Base-by-base conservation (phyloP, 2,888 invertebrate species). In the Lathronympha strigana region DNA sequence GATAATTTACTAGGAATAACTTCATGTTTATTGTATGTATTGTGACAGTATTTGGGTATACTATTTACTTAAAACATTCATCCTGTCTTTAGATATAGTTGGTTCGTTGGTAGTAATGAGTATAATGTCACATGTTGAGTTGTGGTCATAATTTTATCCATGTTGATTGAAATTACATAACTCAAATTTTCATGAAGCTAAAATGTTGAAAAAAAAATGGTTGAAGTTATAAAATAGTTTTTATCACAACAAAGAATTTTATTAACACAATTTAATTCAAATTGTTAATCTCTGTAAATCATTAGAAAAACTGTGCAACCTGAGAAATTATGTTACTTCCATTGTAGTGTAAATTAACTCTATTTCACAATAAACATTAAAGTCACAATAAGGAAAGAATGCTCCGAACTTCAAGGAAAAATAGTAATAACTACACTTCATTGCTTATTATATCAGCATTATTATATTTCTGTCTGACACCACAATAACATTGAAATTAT, bases 61-160 rank as follows among this genome's bases (percentile, higher is more conserved):
- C 38, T 38, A 13, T 61, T 61, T 40, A n/a, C 8, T 51, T 51
- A 23, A 43, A 43, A 61, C 28, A 51, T 53, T 40, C 21, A n/a
- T 6, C 8, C 8, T 43, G 15, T 8, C 9, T 45, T 13, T 19
- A 3, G 11, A 8, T n/a, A 33, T 33, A 15, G 28, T 43, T 31
- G 4, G 8, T 2, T 50, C 19, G 17, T n/a, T 38, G 8, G 19
- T 49, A 28, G 9, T 23, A 21, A 33, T 23, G 21, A 47, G 15
- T 47, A 50, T 4, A 11, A 40, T 40, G 38, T 15, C 23, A 25
- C 11, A 15, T 11, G 23, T 15, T 25, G 9, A 15, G 9, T 4
- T 23, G 25, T 4, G 23, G 15, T 47, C 23, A n/a, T 23, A 23
- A n/a, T 49, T 47, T 47, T 23, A n/a, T 28, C 1, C 28, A 15